Evolutionary conservation across 64 coral and sea anemone genomes (phyloP).

Genomic region (Dendrophyllia cribrosa): DNA sequence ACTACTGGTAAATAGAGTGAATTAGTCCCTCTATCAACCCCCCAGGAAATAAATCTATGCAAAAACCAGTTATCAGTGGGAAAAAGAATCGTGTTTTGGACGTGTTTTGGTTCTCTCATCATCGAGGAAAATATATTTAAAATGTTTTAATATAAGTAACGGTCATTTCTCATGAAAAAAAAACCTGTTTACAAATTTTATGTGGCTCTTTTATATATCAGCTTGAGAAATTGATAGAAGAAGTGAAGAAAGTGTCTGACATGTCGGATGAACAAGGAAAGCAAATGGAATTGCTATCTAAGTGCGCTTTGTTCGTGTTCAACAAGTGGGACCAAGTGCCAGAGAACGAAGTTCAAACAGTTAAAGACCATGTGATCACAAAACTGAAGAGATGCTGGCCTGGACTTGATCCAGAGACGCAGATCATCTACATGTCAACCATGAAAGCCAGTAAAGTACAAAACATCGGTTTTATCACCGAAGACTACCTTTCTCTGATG

Average conservation of each 20-base stretch:
- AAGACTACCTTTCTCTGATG: not conserved
- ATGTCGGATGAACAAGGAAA: not conserved
- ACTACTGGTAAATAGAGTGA: too few relatives aligned
- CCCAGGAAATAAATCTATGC: too few relatives aligned
- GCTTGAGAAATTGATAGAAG: not conserved
- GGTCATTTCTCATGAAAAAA: too few relatives aligned
- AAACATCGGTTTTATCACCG: not conserved
- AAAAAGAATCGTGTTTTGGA: too few relatives aligned
- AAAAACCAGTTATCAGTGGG: too few relatives aligned
- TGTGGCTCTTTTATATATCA: not conserved
- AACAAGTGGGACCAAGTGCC: conserved; percentile 44
- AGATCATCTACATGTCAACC: conserved; percentile 17
- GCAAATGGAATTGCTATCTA: not conserved
- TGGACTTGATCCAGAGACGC: not conserved
- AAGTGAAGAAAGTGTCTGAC: not conserved
- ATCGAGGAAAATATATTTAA: too few relatives aligned
- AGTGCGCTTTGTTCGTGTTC: conserved; percentile 8
- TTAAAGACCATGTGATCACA: not conserved
- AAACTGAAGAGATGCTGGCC: conserved; percentile 8
- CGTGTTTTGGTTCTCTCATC: too few relatives aligned
- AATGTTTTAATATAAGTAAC: too few relatives aligned
- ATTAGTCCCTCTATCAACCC: too few relatives aligned
- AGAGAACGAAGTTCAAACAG: not conserved
- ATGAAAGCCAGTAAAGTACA: not conserved
- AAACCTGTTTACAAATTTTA: too few relatives aligned